Base-by-base conservation (phyloP, 2,888 invertebrate genomes). In the Brenthis daphne region DNA sequence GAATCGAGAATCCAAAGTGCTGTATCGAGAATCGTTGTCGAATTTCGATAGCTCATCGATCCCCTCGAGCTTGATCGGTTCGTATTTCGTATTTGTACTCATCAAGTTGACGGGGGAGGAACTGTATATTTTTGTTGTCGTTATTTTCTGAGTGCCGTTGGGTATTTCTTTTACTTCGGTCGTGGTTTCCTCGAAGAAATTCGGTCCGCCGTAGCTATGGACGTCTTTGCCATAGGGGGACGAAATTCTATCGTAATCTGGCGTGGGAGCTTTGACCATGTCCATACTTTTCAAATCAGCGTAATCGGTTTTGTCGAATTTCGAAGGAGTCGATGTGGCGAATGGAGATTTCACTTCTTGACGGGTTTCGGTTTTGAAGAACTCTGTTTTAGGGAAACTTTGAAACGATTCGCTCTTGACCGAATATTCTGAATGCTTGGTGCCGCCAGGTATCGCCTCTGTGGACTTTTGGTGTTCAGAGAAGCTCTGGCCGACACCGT, bases 91-190 rank as follows among this genome's bases (percentile, higher is more conserved):
- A 71, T 84, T 93, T 0, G 93, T 93, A 5, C 87, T 92, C 0
- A 88, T 93, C 11, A 93, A 79, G 64, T 93, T 93, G 1, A 94
- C 93, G 0, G 94, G 94, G 0, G 93, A 93, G 0, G 94, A 94
- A 67, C 94, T 92, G 79, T 94, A 94, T 1, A 94, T 90, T 68
- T 94, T 94, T 0, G 94, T 94, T 0, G 93, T 94, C 0, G 94
- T 93, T 0, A 94, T 89, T 70, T 94, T 94, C 60, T 94, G 88
- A 0, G 92, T 93, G 1, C 94, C 94, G 50, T 94, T 94, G 0
- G 94, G 94, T 57, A 93, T 88, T 50, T 90, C 89, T 69, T 94
- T 94, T 0, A 91, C 93, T 67, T 94, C 94, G 0, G 93, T 93
- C 0, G 87, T 93, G 0, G 93, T 93, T 77, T 93, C 93, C 58